A percentile compares a stretch with the other conserved stretches of the same genome.
phyloP scores from a whole-genome alignment of 2,113 vertebrate genomes.

The Benthochromis sp. region DNA sequence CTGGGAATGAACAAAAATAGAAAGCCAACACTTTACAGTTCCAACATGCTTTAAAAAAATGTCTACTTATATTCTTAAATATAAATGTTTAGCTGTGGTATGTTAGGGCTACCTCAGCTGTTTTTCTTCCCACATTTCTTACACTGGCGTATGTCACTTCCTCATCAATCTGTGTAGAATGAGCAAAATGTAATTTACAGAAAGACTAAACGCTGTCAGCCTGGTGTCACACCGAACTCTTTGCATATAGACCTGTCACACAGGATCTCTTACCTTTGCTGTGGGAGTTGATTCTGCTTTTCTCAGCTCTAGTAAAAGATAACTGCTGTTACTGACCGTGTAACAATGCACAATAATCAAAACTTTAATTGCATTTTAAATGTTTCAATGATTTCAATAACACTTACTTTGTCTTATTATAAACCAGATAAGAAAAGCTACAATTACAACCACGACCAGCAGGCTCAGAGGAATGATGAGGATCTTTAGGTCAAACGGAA shows the following conservation, averaged over 20 bases:
- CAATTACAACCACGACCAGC: not conserved
- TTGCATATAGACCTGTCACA: not conserved
- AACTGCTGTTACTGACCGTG: not conserved
- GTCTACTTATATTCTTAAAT: not conserved
- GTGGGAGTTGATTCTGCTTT: not conserved
- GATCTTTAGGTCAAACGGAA: fast-evolving
- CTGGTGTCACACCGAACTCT: not conserved
- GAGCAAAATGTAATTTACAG: not conserved
- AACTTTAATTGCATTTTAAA: not conserved
- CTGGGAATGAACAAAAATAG: not conserved
- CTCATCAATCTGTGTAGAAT: not conserved
- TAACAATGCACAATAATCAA: not conserved
- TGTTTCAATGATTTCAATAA: not conserved
- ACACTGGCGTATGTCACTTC: not conserved
- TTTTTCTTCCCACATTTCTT: not conserved
- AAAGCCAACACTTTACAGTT: not conserved
- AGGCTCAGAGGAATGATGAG: constrained; percentile 10
- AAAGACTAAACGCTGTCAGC: not conserved
- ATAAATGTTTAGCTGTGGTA: not conserved
- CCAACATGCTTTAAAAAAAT: fast-evolving
- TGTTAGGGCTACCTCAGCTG: not conserved
- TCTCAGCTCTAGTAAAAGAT: not conserved
- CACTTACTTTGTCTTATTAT: constrained; percentile 15
- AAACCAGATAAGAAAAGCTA: not conserved
- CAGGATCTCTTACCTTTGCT: not conserved